Conservation (phyloP, 2,797 vertebrate genomes). For the Chiroxiphia lanceolata region DNA sequence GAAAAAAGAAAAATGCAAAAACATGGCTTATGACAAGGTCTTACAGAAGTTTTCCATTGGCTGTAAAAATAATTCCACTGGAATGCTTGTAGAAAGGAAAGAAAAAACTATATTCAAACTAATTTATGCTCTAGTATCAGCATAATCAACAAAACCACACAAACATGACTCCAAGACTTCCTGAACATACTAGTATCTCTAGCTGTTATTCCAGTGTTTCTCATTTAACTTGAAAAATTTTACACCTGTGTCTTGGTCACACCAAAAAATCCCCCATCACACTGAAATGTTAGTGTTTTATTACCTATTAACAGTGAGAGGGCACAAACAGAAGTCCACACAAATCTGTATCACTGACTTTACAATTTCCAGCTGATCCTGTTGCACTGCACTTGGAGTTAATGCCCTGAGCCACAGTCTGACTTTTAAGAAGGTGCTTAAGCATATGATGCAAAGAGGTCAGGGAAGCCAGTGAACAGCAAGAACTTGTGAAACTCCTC, state of each 20-base stretch:
- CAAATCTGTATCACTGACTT: background rate
- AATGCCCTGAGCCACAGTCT: background rate
- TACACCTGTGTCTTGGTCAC: conserved; percentile 40
- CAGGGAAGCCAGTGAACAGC: background rate
- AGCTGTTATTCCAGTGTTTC: conserved; percentile 49
- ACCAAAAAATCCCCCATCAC: background rate
- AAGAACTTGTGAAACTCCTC: background rate
- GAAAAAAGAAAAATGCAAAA: background rate
- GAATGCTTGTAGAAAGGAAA: background rate
- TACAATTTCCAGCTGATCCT: background rate
- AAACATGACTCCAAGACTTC: conserved; percentile 36
- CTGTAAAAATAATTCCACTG: background rate
- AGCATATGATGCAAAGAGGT: background rate
- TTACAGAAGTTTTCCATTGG: background rate
- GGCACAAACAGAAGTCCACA: background rate
- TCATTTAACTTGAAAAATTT: conserved; percentile 26
- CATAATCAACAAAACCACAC: conserved; percentile 43
- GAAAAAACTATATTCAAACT: background rate
- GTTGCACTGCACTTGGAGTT: background rate
- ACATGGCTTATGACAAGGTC: background rate
- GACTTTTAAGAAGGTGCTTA: background rate
- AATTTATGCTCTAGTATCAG: background rate
- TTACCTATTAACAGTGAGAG: conserved; percentile 2
- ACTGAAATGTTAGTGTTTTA: conserved; percentile 38
- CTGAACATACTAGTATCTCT: conserved; percentile 50